phyloP scores from a whole-genome alignment of 2,113 vertebrate species.

The Brachypodius melanocephalos region DNA sequence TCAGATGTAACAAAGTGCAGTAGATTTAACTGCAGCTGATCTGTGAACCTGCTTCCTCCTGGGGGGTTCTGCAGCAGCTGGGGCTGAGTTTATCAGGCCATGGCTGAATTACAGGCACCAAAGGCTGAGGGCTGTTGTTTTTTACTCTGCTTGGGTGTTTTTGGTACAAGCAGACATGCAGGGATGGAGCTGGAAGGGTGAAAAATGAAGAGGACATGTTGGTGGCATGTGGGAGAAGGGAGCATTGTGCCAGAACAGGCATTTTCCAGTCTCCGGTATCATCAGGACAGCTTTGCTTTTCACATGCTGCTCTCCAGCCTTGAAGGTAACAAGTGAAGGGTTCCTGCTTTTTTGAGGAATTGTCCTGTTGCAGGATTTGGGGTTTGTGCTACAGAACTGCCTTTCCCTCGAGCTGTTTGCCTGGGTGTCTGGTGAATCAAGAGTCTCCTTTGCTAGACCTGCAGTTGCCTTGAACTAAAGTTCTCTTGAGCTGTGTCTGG shows the following conservation, averaged over 20 bases:
- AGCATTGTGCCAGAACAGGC: not conserved
- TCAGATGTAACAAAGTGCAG: not conserved
- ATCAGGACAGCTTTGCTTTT: not conserved
- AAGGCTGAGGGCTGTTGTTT: not conserved
- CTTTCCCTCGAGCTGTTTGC: not conserved
- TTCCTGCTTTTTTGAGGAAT: not conserved
- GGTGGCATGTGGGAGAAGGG: not conserved
- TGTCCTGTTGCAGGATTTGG: not conserved
- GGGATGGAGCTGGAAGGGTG: not conserved
- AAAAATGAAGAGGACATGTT: not conserved
- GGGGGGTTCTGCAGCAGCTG: not conserved
- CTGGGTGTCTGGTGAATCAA: not conserved
- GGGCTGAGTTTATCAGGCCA: not conserved
- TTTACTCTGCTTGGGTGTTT: not conserved
- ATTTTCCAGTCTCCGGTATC: accelerated
- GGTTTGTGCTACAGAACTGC: not conserved
- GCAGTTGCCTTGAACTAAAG: not conserved
- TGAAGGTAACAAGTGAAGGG: not conserved
- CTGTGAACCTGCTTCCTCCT: accelerated
- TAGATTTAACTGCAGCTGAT: not conserved
- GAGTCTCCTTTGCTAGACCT: not conserved
- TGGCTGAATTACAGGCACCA: not conserved
- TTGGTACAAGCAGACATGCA: not conserved
- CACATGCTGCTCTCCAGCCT: not conserved
- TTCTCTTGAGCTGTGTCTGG: accelerated